Conservation (phyloP, 2,888 invertebrate genomes). For the Philonicus albiceps region DNA sequence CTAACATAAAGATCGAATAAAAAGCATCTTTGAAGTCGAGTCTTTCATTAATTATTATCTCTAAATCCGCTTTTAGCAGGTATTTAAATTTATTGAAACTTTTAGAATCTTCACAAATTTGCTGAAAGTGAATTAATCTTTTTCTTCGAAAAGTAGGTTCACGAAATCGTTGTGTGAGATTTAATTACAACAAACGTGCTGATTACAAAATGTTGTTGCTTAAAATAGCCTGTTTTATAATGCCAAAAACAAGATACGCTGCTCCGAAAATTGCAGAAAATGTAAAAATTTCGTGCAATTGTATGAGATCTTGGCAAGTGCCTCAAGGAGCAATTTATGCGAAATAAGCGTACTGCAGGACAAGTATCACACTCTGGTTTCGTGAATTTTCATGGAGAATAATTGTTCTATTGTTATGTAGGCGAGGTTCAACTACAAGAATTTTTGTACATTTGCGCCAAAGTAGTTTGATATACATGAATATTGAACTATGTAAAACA, state of each 20-base stretch:
- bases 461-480: too few species aligned
- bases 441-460: too few species aligned
- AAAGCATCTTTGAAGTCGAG: not conserved
- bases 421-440: too few species aligned
- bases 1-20: not conserved
- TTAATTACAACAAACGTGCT: not conserved
- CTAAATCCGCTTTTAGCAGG: not conserved
- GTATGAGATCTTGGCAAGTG: not conserved
- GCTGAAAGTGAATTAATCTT: not conserved
- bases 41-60: not conserved
- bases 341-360: not conserved
- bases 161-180: not conserved
- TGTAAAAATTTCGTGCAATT: not conserved
- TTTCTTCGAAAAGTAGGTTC: not conserved
- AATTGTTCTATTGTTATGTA: too few species aligned
- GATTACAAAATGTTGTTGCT: not conserved
- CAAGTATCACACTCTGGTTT: not conserved
- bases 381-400: not conserved
- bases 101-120: too few species aligned
- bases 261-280: not conserved
- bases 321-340: not conserved
- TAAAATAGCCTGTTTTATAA: not conserved
- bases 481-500: too few species aligned
- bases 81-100: not conserved
- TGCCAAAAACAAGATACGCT: not conserved